Evolutionary conservation across 2,113 vertebrate genomes (phyloP).

Genomic region (Sapayoa aenigma): DNA sequence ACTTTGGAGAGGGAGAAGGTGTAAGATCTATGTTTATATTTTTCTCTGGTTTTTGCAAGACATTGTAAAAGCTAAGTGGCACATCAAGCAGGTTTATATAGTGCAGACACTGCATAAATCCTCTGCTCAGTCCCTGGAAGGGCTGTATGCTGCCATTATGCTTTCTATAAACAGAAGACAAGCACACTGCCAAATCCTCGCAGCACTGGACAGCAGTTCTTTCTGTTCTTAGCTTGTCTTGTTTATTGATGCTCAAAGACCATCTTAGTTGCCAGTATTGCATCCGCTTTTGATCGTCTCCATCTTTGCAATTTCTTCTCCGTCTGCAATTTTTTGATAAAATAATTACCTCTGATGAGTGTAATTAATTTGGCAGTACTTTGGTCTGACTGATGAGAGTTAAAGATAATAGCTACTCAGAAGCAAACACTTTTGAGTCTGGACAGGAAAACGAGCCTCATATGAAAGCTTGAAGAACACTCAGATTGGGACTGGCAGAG

Average conservation of each 20-base stretch:
- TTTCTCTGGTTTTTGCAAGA: not conserved
- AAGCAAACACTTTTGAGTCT: not conserved
- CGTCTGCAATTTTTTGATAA: not conserved
- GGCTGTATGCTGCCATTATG: not conserved
- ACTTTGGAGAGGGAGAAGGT: not conserved
- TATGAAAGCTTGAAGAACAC: not conserved
- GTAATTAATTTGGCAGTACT: not conserved
- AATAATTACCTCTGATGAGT: not conserved
- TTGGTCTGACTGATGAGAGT: not conserved
- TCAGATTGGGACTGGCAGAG: not conserved
- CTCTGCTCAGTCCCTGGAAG: not conserved
- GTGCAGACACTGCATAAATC: conserved; percentile 44
- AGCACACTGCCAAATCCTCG: conserved; percentile 33
- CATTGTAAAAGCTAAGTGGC: conserved; percentile 1
- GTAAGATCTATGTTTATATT: not conserved
- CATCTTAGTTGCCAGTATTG: not conserved
- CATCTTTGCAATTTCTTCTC: not conserved
- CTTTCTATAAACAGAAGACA: conserved; percentile 52
- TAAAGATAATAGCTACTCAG: not conserved
- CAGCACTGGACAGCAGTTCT: not conserved
- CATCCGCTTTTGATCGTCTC: not conserved
- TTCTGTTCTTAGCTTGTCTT: conserved; percentile 41
- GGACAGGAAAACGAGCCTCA: not conserved
- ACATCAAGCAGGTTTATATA: not conserved
- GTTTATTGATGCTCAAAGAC: conserved; percentile 26